phyloP scores from a whole-genome alignment of 2,797 vertebrate species.

The Peromyscus nudipes region DNA sequence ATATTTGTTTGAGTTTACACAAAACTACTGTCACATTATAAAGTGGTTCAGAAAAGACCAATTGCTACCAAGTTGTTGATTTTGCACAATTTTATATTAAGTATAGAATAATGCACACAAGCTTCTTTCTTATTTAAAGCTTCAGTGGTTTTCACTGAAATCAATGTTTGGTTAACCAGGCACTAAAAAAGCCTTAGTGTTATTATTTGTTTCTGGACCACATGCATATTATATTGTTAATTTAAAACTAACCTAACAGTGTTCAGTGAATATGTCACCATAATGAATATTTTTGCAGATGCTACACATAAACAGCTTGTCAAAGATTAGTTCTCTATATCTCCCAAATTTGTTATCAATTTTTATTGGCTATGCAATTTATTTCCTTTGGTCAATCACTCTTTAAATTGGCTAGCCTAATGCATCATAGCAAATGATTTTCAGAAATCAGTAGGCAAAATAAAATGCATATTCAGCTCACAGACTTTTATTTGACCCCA shows the following conservation, averaged over 20 bases:
- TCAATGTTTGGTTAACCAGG: slow-evolving; percentile 72
- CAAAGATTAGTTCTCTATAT: slow-evolving; percentile 42
- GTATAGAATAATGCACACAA: background rate
- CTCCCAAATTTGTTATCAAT: slow-evolving; percentile 67
- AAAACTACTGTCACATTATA: slow-evolving; percentile 45
- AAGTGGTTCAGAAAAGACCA: slow-evolving; percentile 67
- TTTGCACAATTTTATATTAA: slow-evolving; percentile 58
- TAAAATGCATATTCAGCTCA: slow-evolving; percentile 72
- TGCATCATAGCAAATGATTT: slow-evolving; percentile 72
- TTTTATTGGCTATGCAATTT: slow-evolving; percentile 76
- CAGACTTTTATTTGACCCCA: slow-evolving; percentile 45
- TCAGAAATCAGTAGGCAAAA: slow-evolving; percentile 69
- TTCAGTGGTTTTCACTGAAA: slow-evolving; percentile 63
- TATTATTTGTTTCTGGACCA: slow-evolving; percentile 56
- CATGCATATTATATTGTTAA: slow-evolving; percentile 57
- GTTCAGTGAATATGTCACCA: slow-evolving; percentile 62
- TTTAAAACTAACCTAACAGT: slow-evolving; percentile 64
- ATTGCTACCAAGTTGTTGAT: slow-evolving; percentile 41
- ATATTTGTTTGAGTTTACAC: slow-evolving; percentile 73
- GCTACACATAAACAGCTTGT: slow-evolving; percentile 64
- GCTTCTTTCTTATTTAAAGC: slow-evolving; percentile 39
- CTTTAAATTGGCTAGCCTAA: slow-evolving; percentile 68
- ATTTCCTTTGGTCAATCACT: slow-evolving; percentile 73
- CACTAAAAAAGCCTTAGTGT: slow-evolving; percentile 61
- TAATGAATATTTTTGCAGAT: slow-evolving; percentile 52